Conservation (phyloP, 2,888 invertebrate genomes). For the Tipula lateralis region DNA sequence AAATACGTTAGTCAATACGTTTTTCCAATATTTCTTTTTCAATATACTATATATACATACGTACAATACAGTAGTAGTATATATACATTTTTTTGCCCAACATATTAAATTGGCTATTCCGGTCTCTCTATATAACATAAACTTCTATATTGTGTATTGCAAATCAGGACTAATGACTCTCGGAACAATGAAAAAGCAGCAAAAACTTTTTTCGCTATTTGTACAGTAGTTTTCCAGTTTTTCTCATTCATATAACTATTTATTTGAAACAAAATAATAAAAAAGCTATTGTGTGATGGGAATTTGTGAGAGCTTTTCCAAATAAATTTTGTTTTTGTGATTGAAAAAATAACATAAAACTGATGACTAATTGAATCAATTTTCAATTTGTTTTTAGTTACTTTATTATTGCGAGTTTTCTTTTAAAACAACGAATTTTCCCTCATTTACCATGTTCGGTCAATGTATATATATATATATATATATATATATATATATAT, state of each 20-base stretch:
- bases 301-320: slow-evolving; percentile 11
- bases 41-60: not conserved
- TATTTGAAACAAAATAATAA: slow-evolving; percentile 20
- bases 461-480: not conserved
- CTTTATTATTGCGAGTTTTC: slow-evolving; percentile 9
- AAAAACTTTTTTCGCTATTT: slow-evolving; percentile 30
- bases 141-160: not conserved
- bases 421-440: slow-evolving; percentile 19
- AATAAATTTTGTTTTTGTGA: not conserved
- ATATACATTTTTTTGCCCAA: not conserved
- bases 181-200: slow-evolving; percentile 14
- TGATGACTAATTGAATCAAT: slow-evolving; percentile 24
- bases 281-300: not conserved
- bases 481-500: not conserved
- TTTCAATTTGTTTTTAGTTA: slow-evolving; percentile 24
- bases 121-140: not conserved
- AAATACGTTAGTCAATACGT: not conserved
- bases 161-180: slow-evolving; percentile 29
- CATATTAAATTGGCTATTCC: slow-evolving; percentile 19
- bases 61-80: not conserved
- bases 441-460: not conserved
- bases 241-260: slow-evolving; percentile 19
- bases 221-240: slow-evolving; percentile 33
- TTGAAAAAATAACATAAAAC: slow-evolving; percentile 15
- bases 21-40: not conserved